phyloP scores from a whole-genome alignment of 2,888 invertebrate genomes.

The Cantharis flavilabris region DNA sequence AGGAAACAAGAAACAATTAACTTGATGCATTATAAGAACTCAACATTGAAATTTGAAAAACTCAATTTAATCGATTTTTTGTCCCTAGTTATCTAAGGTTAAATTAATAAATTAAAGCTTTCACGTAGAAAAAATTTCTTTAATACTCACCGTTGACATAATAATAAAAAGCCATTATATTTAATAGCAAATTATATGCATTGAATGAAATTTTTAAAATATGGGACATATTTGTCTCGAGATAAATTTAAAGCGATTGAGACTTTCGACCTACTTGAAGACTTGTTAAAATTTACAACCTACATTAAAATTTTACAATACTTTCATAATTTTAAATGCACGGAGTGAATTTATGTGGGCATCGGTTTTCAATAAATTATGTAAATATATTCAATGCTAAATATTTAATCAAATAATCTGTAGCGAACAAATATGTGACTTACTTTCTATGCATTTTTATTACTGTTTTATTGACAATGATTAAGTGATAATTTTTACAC shows the following conservation, averaged over 20 bases:
- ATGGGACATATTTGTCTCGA: neutral
- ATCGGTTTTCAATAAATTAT: neutral
- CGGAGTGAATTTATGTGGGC: neutral
- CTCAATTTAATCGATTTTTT: neutral
- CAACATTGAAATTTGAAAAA: neutral
- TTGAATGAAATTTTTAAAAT: neutral
- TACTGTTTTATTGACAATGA: neutral
- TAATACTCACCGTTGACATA: neutral
- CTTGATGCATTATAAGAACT: neutral
- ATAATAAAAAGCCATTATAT: neutral
- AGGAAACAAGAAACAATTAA: neutral
- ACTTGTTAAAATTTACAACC: conserved; percentile 3
- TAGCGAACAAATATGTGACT: neutral
- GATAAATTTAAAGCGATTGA: neutral
- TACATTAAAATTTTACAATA: neutral
- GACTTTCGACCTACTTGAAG: conserved; percentile 1
- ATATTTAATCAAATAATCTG: conserved; percentile 1
- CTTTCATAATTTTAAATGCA: neutral
- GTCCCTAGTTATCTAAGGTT: neutral
- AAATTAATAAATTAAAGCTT: neutral
- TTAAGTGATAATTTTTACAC: neutral
- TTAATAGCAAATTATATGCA: neutral
- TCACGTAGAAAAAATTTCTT: neutral
- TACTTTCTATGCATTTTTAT: neutral
- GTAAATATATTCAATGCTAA: neutral